These are phyloP conservation scores for Casuarius casuarius DNA, from an alignment of 2,113 vertebrate genomes.

Conservation along the genomic window DNA sequence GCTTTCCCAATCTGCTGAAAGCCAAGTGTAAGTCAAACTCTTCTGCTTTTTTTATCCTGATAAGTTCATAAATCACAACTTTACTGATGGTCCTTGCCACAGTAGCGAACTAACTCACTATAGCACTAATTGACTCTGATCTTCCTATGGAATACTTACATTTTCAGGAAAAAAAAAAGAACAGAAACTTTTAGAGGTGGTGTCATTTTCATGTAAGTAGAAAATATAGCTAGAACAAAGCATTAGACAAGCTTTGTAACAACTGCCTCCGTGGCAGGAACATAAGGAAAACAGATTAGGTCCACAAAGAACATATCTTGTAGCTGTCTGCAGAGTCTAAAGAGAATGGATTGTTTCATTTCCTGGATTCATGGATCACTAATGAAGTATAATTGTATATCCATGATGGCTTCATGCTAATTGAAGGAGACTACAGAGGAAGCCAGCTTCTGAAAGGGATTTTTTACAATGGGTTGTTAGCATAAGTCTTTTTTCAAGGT, in stretches of 20 bases:
- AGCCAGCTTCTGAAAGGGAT: neutral
- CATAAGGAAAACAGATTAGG: slow-evolving; percentile 30
- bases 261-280: neutral
- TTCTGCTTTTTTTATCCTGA: neutral
- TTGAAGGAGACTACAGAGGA: slow-evolving; percentile 29
- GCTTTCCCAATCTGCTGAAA: slow-evolving; percentile 18
- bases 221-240: neutral
- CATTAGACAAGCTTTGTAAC: neutral
- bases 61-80: neutral
- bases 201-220: neutral
- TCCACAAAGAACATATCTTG: neutral
- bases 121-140: neutral
- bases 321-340: neutral
- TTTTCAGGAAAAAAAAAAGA: neutral
- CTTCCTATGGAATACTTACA: neutral
- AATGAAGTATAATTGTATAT: slow-evolving; percentile 46
- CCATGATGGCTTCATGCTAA: neutral
- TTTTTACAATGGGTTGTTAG: neutral
- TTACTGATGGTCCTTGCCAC: neutral
- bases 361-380: slow-evolving; percentile 44
- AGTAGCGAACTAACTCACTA: neutral
- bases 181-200: neutral
- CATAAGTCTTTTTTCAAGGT: neutral
- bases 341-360: slow-evolving; percentile 47
- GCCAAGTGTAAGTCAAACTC: neutral